Conservation (phyloP, 2,797 vertebrate genomes). For the Chiloscyllium punctatum region DNA sequence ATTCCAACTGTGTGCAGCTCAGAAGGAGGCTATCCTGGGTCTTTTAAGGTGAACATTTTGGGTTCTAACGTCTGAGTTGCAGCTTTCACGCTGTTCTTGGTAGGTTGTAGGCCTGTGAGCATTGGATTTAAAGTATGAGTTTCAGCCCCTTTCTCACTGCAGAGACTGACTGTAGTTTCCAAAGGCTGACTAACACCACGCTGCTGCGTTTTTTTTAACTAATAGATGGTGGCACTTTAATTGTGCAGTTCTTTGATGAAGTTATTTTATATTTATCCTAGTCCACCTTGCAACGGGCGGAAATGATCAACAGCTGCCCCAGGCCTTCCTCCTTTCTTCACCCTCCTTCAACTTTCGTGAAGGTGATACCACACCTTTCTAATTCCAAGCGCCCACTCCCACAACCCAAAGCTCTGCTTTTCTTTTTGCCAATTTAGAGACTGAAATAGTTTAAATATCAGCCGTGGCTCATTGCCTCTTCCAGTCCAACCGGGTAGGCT, state of each 20-base stretch:
- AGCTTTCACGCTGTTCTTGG: not conserved
- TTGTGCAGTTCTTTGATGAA: too few relatives aligned
- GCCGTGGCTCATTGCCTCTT: too few relatives aligned
- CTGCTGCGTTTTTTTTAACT: not conserved
- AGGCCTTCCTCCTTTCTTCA: not conserved
- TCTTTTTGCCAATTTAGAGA: too few relatives aligned
- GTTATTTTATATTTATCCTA: too few relatives aligned
- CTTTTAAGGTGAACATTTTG: not conserved
- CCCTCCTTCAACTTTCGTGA: too few relatives aligned
- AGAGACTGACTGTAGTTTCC: not conserved
- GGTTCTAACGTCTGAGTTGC: not conserved
- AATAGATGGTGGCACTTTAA: too few relatives aligned
- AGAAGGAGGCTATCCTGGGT: not conserved
- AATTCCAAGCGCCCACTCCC: too few relatives aligned
- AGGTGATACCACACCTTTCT: not conserved
- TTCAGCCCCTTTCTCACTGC: not conserved
- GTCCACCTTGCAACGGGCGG: not conserved
- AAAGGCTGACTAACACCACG: not conserved
- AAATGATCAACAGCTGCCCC: not conserved
- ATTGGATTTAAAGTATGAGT: not conserved
- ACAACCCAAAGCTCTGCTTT: too few relatives aligned
- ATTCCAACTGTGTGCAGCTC: too few relatives aligned
- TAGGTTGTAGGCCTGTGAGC: not conserved
- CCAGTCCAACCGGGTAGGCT: too few relatives aligned
- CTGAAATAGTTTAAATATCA: too few relatives aligned